These are phyloP conservation scores for Brachionus sp. DNA, from an alignment of 1,140 invertebrate species.

Conservation along the genomic window DNA sequence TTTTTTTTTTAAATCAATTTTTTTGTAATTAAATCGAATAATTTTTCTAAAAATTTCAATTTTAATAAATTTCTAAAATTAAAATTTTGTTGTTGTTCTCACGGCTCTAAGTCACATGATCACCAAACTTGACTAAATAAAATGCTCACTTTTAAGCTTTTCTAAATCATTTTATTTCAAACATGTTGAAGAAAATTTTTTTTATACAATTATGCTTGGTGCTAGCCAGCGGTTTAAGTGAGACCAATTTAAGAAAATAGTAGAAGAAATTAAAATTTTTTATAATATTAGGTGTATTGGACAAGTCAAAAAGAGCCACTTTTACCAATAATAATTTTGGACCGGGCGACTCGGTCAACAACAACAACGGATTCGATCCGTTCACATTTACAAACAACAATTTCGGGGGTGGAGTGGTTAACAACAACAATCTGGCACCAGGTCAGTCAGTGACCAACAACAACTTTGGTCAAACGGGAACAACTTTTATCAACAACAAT, in stretches of 20 bases:
- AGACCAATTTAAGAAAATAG: background rate
- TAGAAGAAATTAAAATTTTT: background rate
- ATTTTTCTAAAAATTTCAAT: background rate
- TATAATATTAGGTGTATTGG: background rate
- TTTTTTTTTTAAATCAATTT: background rate
- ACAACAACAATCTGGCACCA: conserved; percentile 19
- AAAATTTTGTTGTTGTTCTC: background rate
- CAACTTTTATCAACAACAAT: conserved; percentile 36
- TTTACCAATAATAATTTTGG: conserved; percentile 43
- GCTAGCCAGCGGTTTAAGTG: background rate
- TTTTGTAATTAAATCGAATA: background rate
- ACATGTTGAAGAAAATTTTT: conserved; percentile 15
- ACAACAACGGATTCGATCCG: background rate
- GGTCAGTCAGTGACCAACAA: conserved; percentile 32
- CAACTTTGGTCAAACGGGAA: background rate
- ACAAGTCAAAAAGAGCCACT: conserved; percentile 3
- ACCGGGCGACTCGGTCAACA: background rate
- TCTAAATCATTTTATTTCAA: background rate
- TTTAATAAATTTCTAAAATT: background rate
- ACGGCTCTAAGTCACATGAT: background rate
- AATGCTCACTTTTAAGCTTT: background rate
- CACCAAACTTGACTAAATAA: background rate
- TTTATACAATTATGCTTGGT: conserved; percentile 3
- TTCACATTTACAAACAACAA: conserved; percentile 36
- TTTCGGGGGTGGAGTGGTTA: conserved; percentile 12